Conservation (phyloP, 2,113 vertebrate genomes). For the Zapornia atra region DNA sequence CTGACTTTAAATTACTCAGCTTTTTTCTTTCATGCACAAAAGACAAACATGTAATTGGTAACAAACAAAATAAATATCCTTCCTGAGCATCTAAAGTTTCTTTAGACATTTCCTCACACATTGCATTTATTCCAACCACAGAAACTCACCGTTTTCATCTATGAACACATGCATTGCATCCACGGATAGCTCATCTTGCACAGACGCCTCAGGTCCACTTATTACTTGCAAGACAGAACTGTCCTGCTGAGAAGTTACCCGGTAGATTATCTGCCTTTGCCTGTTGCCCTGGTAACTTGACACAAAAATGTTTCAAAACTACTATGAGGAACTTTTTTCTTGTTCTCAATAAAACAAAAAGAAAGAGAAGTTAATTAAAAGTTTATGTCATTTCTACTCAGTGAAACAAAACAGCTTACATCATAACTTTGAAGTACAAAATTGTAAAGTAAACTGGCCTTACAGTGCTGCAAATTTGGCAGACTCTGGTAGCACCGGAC, state of each 20-base stretch:
- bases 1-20: not conserved
- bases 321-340: constrained; percentile 47
- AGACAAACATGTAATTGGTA: not conserved
- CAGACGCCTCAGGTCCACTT: constrained; percentile 91
- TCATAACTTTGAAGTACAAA: constrained; percentile 55
- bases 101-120: not conserved
- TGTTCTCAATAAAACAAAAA: constrained; percentile 68
- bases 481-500: constrained; percentile 66
- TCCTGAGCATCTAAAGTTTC: not conserved
- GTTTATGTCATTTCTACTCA: constrained; percentile 54
- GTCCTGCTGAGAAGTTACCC: constrained; percentile 93
- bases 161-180: constrained; percentile 82
- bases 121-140: not conserved
- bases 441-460: constrained; percentile 63
- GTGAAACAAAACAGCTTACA: constrained; percentile 53
- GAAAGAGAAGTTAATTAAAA: constrained; percentile 67
- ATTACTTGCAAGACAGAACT: constrained; percentile 96
- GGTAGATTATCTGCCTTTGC: constrained; percentile 92
- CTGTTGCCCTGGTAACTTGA: constrained; percentile 91
- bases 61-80: not conserved
- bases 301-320: constrained; percentile 65
- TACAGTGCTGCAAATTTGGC: constrained; percentile 76
- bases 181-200: constrained; percentile 78
- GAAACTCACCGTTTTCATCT: constrained; percentile 77
- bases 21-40: not conserved